Evolutionary conservation across 2,888 invertebrate genomes (phyloP).

Genomic region (Hoplodrina blanda): DNA sequence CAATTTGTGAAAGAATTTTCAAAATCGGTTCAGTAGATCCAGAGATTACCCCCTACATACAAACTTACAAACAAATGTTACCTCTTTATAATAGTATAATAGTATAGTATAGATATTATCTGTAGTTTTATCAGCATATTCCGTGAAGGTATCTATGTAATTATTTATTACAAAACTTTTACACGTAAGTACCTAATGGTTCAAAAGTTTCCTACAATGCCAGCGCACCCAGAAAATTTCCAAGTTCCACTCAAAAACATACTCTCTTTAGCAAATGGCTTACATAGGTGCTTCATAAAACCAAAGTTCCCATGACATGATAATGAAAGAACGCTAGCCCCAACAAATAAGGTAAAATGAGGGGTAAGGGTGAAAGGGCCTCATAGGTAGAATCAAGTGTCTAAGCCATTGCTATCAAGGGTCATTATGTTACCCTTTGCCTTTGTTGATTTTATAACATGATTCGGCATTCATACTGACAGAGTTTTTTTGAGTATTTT

Average conservation of each 20-base stretch:
- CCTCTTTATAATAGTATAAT: too few species aligned
- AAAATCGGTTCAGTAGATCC: too few species aligned
- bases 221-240: background rate
- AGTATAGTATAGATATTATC: too few species aligned
- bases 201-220: background rate
- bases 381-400: conserved; percentile 56
- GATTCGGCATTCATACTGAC: background rate
- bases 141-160: too few species aligned
- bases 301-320: conserved; percentile 4
- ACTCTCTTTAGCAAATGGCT: background rate
- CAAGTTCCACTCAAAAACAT: background rate
- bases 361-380: conserved; percentile 45
- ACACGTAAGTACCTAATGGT: too few species aligned
- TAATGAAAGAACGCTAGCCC: conserved; percentile 20
- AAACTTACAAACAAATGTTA: too few species aligned
- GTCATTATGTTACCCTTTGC: conserved; percentile 40
- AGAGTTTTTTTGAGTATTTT: conserved; percentile 12
- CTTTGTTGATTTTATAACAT: conserved; percentile 40
- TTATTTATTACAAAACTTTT: too few species aligned
- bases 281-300: conserved; percentile 11
- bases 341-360: conserved; percentile 43
- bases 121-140: too few species aligned
- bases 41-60: too few species aligned
- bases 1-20: too few species aligned
- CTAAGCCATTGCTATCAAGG: conserved; percentile 54